Conservation (phyloP, 2,113 vertebrate species). For the Polypterus bichir region DNA sequence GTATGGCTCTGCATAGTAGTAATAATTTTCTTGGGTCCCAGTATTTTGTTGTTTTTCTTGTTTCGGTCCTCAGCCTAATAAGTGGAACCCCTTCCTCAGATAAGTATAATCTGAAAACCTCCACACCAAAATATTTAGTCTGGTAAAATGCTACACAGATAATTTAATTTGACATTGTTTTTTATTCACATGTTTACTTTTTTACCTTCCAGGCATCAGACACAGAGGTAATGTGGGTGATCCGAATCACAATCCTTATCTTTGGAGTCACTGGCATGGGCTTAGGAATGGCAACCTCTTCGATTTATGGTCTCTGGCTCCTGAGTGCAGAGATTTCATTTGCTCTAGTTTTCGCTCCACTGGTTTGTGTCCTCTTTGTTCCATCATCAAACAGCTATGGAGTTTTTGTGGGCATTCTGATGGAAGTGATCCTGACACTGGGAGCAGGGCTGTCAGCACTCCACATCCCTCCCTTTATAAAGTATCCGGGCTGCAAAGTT, state of each 20-base stretch:
- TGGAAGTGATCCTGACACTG: slow-evolving; percentile 48
- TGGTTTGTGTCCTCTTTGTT: slow-evolving; percentile 59
- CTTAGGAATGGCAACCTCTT: slow-evolving; percentile 55
- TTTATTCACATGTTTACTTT: slow-evolving; percentile 4
- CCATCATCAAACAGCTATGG: slow-evolving; percentile 49
- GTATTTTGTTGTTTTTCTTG: too few species aligned
- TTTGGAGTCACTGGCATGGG: slow-evolving; percentile 44
- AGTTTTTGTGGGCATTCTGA: slow-evolving; percentile 40
- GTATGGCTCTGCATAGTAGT: too few species aligned
- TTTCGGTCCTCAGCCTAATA: too few species aligned
- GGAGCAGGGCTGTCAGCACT: slow-evolving; percentile 53
- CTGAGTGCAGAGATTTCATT: slow-evolving; percentile 64
- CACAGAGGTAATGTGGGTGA: slow-evolving; percentile 56
- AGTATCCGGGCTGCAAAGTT: slow-evolving; percentile 45
- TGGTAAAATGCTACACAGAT: too few species aligned
- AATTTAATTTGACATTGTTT: background rate
- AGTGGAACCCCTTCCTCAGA: too few species aligned
- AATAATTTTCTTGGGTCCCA: too few species aligned
- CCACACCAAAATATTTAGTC: too few species aligned
- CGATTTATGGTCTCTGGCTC: slow-evolving; percentile 65
- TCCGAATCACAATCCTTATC: slow-evolving; percentile 50
- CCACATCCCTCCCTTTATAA: slow-evolving; percentile 31
- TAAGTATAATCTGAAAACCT: too few species aligned
- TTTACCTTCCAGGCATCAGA: slow-evolving; percentile 51
- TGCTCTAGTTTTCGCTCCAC: slow-evolving; percentile 61